phyloP scores from a whole-genome alignment of 2,888 invertebrate genomes.

The Lepidocyrtinus sp. region DNA sequence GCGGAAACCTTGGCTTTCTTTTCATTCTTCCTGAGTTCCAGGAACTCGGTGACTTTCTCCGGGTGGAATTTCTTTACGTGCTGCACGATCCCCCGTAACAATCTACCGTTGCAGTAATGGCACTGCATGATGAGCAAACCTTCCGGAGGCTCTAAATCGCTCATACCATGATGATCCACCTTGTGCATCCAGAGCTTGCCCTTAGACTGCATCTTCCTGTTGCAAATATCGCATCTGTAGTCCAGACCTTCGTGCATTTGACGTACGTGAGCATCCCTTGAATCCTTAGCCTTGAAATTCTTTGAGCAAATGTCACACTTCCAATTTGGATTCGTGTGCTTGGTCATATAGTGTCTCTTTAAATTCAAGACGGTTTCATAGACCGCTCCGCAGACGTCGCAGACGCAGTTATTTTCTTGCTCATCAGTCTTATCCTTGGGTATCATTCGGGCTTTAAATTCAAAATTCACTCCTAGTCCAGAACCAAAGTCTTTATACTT shows the following conservation, averaged over 20 bases:
- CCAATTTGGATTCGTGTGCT: too few relatives aligned
- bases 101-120: not conserved
- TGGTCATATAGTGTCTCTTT: too few relatives aligned
- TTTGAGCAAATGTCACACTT: not conserved
- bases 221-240: slow-evolving; percentile 18
- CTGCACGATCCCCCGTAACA: not conserved
- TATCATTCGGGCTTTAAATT: too few relatives aligned
- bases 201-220: not conserved
- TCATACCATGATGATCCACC: not conserved
- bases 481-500: too few relatives aligned
- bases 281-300: not conserved
- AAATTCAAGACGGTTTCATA: too few relatives aligned
- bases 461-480: too few relatives aligned
- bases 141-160: not conserved
- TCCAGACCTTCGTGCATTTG: slow-evolving; percentile 3
- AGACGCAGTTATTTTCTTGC: too few relatives aligned
- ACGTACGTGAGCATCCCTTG: slow-evolving; percentile 22
- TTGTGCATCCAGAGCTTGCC: slow-evolving; percentile 31
- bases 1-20: not conserved
- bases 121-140: not conserved
- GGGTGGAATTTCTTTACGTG: slow-evolving; percentile 22
- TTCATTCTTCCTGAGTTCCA: not conserved
- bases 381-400: too few relatives aligned
- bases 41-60: not conserved
- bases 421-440: too few relatives aligned